phyloP scores from a whole-genome alignment of 1,140 invertebrate genomes.

The Paraescarpia echinospica region DNA sequence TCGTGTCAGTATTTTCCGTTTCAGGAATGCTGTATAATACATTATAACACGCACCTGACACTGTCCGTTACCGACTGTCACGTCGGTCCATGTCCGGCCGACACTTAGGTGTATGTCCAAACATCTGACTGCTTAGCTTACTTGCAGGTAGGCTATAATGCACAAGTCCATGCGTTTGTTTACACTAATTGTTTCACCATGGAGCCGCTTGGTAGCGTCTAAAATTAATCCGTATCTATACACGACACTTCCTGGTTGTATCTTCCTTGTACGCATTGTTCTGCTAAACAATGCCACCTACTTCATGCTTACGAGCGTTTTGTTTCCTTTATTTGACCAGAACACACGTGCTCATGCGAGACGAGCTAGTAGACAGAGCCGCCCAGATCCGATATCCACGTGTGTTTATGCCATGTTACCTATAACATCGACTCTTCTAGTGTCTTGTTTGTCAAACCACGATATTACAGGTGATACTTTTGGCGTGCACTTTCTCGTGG shows the following conservation, averaged over 20 bases:
- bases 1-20: background rate
- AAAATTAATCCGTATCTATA: background rate
- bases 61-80: background rate
- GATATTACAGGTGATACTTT: no score
- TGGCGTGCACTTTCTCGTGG: no score
- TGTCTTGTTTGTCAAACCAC: no score
- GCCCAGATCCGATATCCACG: no score
- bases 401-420: no score
- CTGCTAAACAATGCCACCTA: no score
- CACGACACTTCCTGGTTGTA: background rate
- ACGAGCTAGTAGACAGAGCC: no score
- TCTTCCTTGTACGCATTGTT: background rate
- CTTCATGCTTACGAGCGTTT: no score
- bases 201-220: background rate
- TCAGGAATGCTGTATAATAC: background rate
- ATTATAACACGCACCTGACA: background rate
- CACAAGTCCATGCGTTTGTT: background rate
- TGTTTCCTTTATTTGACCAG: no score
- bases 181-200: background rate
- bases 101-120: background rate
- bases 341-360: no score
- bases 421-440: no score
- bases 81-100: background rate
- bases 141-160: background rate
- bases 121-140: background rate